Base-by-base conservation (phyloP, 2,888 invertebrate genomes). In the Philhelius pedissequus region DNA sequence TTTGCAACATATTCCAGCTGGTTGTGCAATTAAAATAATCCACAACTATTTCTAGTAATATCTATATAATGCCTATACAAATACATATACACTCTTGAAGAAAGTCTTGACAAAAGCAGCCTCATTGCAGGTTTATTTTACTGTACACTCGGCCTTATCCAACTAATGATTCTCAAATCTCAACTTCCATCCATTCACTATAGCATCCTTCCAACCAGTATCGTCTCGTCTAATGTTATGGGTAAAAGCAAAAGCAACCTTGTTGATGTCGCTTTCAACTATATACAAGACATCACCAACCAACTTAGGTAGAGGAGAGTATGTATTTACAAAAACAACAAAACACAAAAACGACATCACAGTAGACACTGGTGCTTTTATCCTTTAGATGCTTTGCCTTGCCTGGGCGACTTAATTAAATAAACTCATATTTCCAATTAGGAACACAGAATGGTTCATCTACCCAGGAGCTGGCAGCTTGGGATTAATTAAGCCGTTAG, bases 341-440 rank as follows among this genome's bases (percentile, higher is more conserved):
- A 48, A 20, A 8, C 8, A 30, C 56, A 56, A 56, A 56, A 56
- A 54, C 54, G 13, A 35, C 54, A 30, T 20, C 11, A 18, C 3
- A 54, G 11, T 3, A 32, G 54, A 18, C 3, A 35, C 8, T 20
- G 56, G 11, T 38, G 22, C 68, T 40, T 52, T 68, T 18, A 35
- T 60, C 54, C 54, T 56, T 56, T 35, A 56, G 35, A 45, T 43
- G 11, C 32, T 56, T 50, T 60, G 60, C 66, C 30, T 40, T 27
- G 52, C 58, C 43, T 32, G 64, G 66, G 58, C 35, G 70, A 79
- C 76, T 84, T 84, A 84, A 84, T 84, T 84, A 84, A 84, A 84
- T 76, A 71, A 80, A 80, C 80, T 84, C 71, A 80, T 76, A 35
- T 79, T 75, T 84, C 83, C 79, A 75, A 70, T 84, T 84, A 79